These are phyloP conservation scores for Holocentrus rufus DNA, from an alignment of 2,797 vertebrate genomes.

Conservation along the genomic window DNA sequence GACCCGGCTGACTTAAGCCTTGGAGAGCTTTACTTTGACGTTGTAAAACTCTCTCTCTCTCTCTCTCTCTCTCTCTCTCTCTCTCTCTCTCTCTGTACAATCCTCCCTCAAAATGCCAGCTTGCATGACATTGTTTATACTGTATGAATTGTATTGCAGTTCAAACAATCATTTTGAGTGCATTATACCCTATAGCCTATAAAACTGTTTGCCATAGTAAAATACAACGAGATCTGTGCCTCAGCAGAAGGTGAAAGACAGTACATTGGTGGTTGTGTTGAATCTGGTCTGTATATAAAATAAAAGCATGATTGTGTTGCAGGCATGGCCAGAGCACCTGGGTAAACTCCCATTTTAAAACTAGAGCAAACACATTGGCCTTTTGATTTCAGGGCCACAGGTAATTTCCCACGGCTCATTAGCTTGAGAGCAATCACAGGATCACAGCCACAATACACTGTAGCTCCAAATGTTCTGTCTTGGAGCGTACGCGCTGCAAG, in stretches of 20 bases:
- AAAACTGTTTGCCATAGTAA: background rate
- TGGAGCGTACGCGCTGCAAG: background rate
- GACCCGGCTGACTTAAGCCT: slow-evolving; percentile 75
- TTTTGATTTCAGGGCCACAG: slow-evolving; percentile 49
- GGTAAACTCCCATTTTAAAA: slow-evolving; percentile 48
- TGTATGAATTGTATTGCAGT: background rate
- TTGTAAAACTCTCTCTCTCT: slow-evolving; percentile 48
- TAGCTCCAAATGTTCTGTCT: background rate
- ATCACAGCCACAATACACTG: slow-evolving; percentile 15
- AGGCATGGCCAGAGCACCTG: slow-evolving; percentile 45
- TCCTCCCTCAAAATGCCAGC: slow-evolving; percentile 34
- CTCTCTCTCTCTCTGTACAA: slow-evolving; percentile 1
- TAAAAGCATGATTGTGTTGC: slow-evolving; percentile 19
- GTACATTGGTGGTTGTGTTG: background rate
- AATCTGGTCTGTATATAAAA: slow-evolving; percentile 2
- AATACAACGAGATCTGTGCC: background rate
- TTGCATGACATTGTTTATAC: slow-evolving; percentile 37
- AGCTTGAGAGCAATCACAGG: slow-evolving; percentile 38
- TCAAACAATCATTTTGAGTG: too few relatives aligned
- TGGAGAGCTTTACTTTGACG: slow-evolving; percentile 68
- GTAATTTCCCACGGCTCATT: slow-evolving; percentile 62
- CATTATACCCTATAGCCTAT: background rate
- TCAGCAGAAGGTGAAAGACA: background rate
- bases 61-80: slow-evolving; percentile 16
- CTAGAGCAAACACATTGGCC: slow-evolving; percentile 55